A percentile compares a stretch with the other conserved stretches of the same genome.
Conservation (phyloP, 2,888 invertebrate genomes). For the Drosophila trichaetosa region DNA sequence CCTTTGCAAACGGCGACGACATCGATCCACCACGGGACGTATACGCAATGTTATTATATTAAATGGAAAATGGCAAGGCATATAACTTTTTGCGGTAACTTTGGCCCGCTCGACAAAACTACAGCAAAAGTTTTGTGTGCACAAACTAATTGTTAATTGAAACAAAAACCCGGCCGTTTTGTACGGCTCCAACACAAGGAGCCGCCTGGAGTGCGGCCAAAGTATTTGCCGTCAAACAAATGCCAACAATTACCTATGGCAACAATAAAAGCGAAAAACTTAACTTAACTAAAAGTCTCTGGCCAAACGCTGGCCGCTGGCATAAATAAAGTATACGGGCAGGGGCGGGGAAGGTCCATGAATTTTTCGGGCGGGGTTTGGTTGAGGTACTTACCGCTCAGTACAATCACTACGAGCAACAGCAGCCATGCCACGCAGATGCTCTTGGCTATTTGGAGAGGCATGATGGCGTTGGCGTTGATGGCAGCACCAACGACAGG, state of each 20-base stretch:
- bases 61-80: constrained; percentile 52
- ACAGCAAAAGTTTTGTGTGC: constrained; percentile 43
- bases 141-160: constrained; percentile 76
- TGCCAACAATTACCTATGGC: constrained; percentile 74
- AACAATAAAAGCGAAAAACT: constrained; percentile 65
- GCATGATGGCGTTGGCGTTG: constrained; percentile 39
- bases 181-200: not conserved
- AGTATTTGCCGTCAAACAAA: constrained; percentile 67
- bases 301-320: constrained; percentile 22
- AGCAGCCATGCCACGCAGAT: constrained; percentile 73
- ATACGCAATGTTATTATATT: constrained; percentile 60
- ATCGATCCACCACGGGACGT: constrained; percentile 27
- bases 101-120: constrained; percentile 15
- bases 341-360: not conserved
- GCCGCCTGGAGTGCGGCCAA: constrained; percentile 27
- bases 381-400: constrained; percentile 79
- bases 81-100: constrained; percentile 49
- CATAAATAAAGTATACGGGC: constrained; percentile 34
- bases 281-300: constrained; percentile 47
- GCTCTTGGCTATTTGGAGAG: constrained; percentile 62
- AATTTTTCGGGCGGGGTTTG: not conserved
- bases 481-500: constrained; percentile 49
- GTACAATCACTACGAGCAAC: constrained; percentile 73
- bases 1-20: not conserved
- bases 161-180: constrained; percentile 57